Evolutionary conservation across 53 echinoderm and acorn worm species (phyloP), one percentile per base, ranked within the genome.

Genomic region (Hippasteria phrygiana): DNA sequence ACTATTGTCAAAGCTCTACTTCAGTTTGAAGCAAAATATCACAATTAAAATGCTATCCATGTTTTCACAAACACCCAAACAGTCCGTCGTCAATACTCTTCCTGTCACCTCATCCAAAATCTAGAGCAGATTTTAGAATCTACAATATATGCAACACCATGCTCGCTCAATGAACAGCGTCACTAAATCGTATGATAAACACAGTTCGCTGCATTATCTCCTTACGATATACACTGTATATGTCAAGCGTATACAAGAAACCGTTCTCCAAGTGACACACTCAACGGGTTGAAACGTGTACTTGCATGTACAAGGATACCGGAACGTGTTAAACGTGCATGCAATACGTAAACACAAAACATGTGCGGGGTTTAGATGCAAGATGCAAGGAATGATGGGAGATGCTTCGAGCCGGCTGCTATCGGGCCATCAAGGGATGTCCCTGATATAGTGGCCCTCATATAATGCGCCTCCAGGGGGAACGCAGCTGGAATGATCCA

Each of bases 401-500:
- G 0, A 33, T 28, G 38, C 40, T 33, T 8, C 48, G 8, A 10
- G 14, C 14, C 48, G 12, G 35, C 8, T 37, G 3, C 31, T 67
- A 67, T 67, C 34, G 34, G 26, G 34, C 2, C 37, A 67, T 65
- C 65, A 65, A 32, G 34, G 65, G 65, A 65, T 32, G 29, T 28
- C 65, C 65, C 65, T 29, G 65, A 65, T 65, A 11, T 65, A 28
- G 65, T 65, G 34, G 65, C 29, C 4, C 8, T 20, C 9, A 33
- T 65, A 36, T 67, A 67, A 11, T 39, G 24, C 39, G 24, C 62
- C 59, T 41, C 79, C 79, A 10, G 26, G 56, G 79, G 79, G 56
- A 77, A 39, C n/a, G 79, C 56, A 56, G 79, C 2, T 56, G 79
- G 79, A 62, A 62, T 62, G 79, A 79, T 79, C 79, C 79, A 79